Conservation (phyloP, 2,797 vertebrate species). For the Botia kubotai region DNA sequence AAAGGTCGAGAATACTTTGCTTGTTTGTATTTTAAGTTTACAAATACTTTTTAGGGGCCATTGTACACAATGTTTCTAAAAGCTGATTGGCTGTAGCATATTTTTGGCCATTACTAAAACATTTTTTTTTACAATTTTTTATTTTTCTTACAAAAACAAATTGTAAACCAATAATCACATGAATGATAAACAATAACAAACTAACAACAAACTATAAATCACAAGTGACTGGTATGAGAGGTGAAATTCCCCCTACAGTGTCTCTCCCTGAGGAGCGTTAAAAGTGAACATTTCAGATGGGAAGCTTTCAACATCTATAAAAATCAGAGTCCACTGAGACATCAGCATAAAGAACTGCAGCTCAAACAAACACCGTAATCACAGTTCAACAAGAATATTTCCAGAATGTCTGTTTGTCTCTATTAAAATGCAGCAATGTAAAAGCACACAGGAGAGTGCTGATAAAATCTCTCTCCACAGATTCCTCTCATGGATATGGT, state of each 20-base stretch:
- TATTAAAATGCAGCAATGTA: conserved; percentile 6
- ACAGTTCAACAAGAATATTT: conserved; percentile 19
- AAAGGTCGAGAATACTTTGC: too few species aligned
- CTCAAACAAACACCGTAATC: not conserved
- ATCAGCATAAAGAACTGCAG: not conserved
- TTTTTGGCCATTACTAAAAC: too few species aligned
- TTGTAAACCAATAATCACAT: not conserved
- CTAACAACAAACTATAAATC: not conserved
- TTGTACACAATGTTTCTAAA: too few species aligned
- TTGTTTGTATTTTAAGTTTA: too few species aligned
- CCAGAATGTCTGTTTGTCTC: not conserved
- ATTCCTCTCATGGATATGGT: conserved; percentile 53
- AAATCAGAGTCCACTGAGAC: not conserved
- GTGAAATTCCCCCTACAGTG: not conserved
- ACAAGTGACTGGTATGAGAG: not conserved
- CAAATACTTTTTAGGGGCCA: too few species aligned
- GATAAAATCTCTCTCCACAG: conserved; percentile 45
- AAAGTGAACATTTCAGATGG: conserved; percentile 17
- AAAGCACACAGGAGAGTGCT: conserved; percentile 13
- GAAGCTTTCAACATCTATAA: conserved; percentile 18
- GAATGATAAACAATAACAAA: conserved; percentile 11
- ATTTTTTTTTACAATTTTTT: not conserved
- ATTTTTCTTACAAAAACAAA: not conserved
- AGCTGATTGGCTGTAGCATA: too few species aligned
- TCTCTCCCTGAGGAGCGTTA: conserved; percentile 25